Conservation (phyloP, 2,797 vertebrate genomes). For the Dipus sagitta region DNA sequence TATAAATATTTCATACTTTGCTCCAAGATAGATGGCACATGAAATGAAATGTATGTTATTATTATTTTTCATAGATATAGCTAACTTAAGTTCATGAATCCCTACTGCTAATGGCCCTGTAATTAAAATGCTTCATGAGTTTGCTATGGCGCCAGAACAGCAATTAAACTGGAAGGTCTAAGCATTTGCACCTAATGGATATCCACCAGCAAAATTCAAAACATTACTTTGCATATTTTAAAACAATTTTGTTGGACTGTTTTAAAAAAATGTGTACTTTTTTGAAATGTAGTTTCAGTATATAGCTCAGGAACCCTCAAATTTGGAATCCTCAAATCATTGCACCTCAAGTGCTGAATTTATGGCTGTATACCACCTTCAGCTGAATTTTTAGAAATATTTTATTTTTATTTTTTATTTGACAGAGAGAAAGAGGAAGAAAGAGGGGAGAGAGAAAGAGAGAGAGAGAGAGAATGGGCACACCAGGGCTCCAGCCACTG, state of each 20-base stretch:
- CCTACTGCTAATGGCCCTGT: neutral
- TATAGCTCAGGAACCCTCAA: neutral
- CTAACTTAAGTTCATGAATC: neutral
- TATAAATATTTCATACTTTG: slow-evolving; percentile 35
- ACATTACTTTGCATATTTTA: neutral
- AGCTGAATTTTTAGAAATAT: neutral
- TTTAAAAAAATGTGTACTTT: neutral
- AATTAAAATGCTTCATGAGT: slow-evolving; percentile 20
- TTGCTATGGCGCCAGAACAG: neutral
- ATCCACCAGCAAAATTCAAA: neutral
- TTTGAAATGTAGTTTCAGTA: neutral
- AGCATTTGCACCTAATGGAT: neutral
- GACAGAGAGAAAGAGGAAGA: too few species aligned
- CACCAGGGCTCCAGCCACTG: too few species aligned
- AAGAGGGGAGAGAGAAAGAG: too few species aligned
- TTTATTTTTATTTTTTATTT: neutral
- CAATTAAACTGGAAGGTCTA: neutral
- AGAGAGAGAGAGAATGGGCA: too few species aligned
- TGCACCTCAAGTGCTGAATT: neutral
- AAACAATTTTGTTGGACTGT: neutral
- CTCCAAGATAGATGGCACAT: neutral
- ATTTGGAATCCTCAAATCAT: too few species aligned
- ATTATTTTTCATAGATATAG: neutral
- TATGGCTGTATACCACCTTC: neutral
- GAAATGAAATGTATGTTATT: neutral